A percentile compares a stretch with the other conserved stretches of the same genome.
These are phyloP conservation scores for fruit fly (Drosophila melanogaster) DNA, from an alignment of 1,140 invertebrate species.

Conservation along the genomic window Release_6_plus_ISO1_MT NC_004354.4:19875001-19875500, in stretches of 20 bases:
- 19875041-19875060: constrained; percentile 48
- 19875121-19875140: too few relatives aligned
- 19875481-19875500: constrained; percentile 5
- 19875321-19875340: not conserved
- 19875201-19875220: too few relatives aligned
- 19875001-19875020: constrained; percentile 81
- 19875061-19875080: constrained; percentile 13
- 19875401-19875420: constrained; percentile 16
- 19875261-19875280: too few relatives aligned
- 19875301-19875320: too few relatives aligned
- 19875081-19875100: constrained; percentile 3
- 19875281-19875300: too few relatives aligned
- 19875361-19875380: constrained; percentile 2
- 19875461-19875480: constrained; percentile 7
- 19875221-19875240: too few relatives aligned
- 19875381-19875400: not conserved
- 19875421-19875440: not conserved
- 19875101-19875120: too few relatives aligned
- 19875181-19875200: too few relatives aligned
- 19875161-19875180: too few relatives aligned
- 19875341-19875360: not conserved
- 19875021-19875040: constrained; percentile 81
- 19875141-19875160: too few relatives aligned
- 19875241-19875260: too few relatives aligned
- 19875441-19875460: constrained; percentile 15